Evolutionary conservation across 2,888 invertebrate genomes (phyloP).

Genomic region (Torymus aiolomorphi): DNA sequence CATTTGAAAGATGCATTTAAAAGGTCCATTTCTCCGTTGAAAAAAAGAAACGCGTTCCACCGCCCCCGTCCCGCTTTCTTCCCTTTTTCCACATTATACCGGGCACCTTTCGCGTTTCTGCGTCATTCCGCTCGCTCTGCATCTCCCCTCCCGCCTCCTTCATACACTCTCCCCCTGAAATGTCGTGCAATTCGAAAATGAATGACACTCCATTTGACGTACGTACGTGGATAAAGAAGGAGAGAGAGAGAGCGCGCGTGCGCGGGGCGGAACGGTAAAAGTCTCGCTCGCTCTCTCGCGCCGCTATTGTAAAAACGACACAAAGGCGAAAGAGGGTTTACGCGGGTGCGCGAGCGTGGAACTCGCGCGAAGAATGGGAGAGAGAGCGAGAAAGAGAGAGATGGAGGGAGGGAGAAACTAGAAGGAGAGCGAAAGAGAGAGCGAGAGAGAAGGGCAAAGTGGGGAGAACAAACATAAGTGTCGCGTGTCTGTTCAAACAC

Average conservation of each 20-base stretch:
- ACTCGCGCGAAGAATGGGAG: slow-evolving; percentile 17
- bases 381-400: slow-evolving; percentile 17
- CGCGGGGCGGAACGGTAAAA: slow-evolving; percentile 35
- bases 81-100: slow-evolving; percentile 37
- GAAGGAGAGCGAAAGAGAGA: slow-evolving; percentile 21
- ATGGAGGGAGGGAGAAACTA: slow-evolving; percentile 35
- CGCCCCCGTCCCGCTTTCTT: not conserved
- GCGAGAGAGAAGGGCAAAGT: slow-evolving; percentile 40
- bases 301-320: slow-evolving; percentile 70
- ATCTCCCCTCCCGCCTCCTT: not conserved
- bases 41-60: slow-evolving; percentile 12
- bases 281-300: slow-evolving; percentile 35
- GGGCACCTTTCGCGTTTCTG: slow-evolving; percentile 2
- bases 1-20: slow-evolving; percentile 39
- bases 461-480: slow-evolving; percentile 69
- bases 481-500: slow-evolving; percentile 74
- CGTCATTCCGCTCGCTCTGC: slow-evolving; percentile 13
- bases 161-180: slow-evolving; percentile 56
- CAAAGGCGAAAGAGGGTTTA: slow-evolving; percentile 63
- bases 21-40: slow-evolving; percentile 35
- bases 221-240: slow-evolving; percentile 55
- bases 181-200: slow-evolving; percentile 69
- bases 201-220: slow-evolving; percentile 67
- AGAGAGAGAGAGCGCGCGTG: not conserved
- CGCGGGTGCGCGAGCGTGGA: slow-evolving; percentile 29